phyloP scores from a whole-genome alignment of 2,888 invertebrate genomes.

The Drosophila antonietae region DNA sequence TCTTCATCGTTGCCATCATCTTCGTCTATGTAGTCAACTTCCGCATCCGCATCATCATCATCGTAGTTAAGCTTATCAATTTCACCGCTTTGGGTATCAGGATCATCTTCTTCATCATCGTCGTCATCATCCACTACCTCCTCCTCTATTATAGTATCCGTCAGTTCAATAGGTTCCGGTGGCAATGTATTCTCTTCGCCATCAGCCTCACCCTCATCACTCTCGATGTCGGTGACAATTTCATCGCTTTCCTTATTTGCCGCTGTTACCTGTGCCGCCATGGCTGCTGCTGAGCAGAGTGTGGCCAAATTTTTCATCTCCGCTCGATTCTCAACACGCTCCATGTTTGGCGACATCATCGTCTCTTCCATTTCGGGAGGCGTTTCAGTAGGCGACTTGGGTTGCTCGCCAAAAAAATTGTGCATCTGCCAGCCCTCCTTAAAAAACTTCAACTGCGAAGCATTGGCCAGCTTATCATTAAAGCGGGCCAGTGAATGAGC shows the following conservation, averaged over 20 bases:
- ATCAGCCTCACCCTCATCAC: conserved; percentile 46
- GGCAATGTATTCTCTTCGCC: conserved; percentile 71
- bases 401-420: conserved; percentile 84
- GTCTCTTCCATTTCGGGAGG: conserved; percentile 78
- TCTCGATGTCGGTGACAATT: conserved; percentile 50
- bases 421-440: conserved; percentile 84
- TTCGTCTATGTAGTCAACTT: conserved; percentile 79
- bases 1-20: conserved; percentile 72
- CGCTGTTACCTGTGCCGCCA: conserved; percentile 76
- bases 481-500: conserved; percentile 55
- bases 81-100: conserved; percentile 78
- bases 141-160: conserved; percentile 59
- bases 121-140: conserved; percentile 70
- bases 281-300: conserved; percentile 81
- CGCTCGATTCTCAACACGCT: conserved; percentile 59
- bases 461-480: conserved; percentile 50
- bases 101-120: conserved; percentile 72
- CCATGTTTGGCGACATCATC: conserved; percentile 61
- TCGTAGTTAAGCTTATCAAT: conserved; percentile 71
- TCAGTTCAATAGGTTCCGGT: conserved; percentile 67
- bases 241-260: conserved; percentile 50
- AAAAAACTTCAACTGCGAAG: conserved; percentile 80
- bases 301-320: conserved; percentile 82
- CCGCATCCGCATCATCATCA: conserved; percentile 59
- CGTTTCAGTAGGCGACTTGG: conserved; percentile 85